These are phyloP conservation scores for Brachirus orientalis DNA, from an alignment of 2,113 vertebrate genomes.

Conservation along the genomic window DNA sequence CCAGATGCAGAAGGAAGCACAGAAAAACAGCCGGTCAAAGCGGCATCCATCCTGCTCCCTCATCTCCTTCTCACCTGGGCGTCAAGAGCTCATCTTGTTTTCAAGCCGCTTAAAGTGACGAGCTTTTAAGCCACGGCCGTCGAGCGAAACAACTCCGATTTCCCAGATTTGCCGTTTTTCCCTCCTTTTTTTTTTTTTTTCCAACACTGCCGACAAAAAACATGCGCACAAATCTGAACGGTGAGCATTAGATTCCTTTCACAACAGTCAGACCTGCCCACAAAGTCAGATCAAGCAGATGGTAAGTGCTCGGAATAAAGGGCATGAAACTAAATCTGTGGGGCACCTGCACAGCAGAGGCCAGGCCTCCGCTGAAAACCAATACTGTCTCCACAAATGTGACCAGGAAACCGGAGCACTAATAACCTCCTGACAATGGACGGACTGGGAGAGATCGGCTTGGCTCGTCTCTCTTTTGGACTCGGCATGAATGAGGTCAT, in stretches of 20 bases:
- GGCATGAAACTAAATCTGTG: slow-evolving; percentile 68
- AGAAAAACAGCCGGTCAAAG: too few species aligned
- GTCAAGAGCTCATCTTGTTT: too few species aligned
- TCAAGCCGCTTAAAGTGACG: too few species aligned
- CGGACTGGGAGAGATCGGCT: slow-evolving; percentile 39
- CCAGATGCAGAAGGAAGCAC: too few species aligned
- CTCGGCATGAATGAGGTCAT: slow-evolving; percentile 58
- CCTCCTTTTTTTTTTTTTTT: too few species aligned
- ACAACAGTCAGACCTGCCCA: slow-evolving; percentile 33
- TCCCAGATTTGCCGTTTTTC: too few species aligned
- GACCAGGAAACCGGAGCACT: slow-evolving; percentile 63
- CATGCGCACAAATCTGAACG: slow-evolving; percentile 45
- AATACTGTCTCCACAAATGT: slow-evolving; percentile 57
- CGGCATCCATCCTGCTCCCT: too few species aligned
- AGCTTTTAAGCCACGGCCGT: too few species aligned
- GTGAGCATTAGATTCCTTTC: slow-evolving; percentile 42
- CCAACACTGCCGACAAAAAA: too few species aligned
- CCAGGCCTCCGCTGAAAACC: slow-evolving; percentile 60
- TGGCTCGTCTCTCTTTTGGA: slow-evolving; percentile 36
- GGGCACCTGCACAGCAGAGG: slow-evolving; percentile 65
- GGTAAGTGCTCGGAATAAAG: slow-evolving; percentile 70
- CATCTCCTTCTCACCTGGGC: too few species aligned
- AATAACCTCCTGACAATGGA: slow-evolving; percentile 54
- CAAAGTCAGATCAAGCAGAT: slow-evolving; percentile 68
- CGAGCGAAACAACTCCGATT: too few species aligned